A percentile compares a stretch with the other conserved stretches of the same genome.
Evolutionary conservation across 2,797 vertebrate genomes (phyloP).

Genomic region (Poecile montanus): DNA sequence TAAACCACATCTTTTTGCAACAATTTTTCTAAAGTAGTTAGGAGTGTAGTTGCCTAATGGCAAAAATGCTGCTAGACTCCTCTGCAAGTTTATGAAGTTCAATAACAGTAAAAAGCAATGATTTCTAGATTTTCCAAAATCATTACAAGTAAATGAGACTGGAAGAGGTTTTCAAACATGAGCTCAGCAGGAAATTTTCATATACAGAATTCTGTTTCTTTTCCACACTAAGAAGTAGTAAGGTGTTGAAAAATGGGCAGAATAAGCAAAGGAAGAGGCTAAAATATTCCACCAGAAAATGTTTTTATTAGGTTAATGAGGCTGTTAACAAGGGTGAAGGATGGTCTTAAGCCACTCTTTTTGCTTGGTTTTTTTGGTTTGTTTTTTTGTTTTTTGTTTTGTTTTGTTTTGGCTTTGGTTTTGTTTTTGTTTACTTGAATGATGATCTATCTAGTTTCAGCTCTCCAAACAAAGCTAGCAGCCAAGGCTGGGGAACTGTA

Average conservation of each 20-base stretch:
- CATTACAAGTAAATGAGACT: not conserved
- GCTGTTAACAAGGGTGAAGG: not conserved
- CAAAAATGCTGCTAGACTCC: not conserved
- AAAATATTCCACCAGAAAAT: not conserved
- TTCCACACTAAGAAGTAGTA: not conserved
- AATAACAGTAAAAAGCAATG: not conserved
- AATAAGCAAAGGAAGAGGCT: not conserved
- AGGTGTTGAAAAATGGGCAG: not conserved
- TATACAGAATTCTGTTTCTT: not conserved
- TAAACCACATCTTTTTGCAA: rapidly evolving
- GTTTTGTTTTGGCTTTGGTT: not conserved
- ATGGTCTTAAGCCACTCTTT: not conserved
- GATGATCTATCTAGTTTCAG: not conserved
- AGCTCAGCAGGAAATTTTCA: not conserved
- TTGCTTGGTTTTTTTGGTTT: not conserved
- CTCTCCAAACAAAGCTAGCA: not conserved
- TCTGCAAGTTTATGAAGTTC: not conserved
- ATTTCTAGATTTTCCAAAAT: not conserved
- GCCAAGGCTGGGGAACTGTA: not conserved
- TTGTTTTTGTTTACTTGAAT: not conserved
- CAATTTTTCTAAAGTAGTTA: not conserved
- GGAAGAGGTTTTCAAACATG: not conserved
- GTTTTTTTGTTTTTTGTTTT: too few species aligned
- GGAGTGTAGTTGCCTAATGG: not conserved
- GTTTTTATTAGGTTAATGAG: not conserved